Evolutionary conservation across 2,888 invertebrate genomes (phyloP).

Genomic region (Eilema sororculum): DNA sequence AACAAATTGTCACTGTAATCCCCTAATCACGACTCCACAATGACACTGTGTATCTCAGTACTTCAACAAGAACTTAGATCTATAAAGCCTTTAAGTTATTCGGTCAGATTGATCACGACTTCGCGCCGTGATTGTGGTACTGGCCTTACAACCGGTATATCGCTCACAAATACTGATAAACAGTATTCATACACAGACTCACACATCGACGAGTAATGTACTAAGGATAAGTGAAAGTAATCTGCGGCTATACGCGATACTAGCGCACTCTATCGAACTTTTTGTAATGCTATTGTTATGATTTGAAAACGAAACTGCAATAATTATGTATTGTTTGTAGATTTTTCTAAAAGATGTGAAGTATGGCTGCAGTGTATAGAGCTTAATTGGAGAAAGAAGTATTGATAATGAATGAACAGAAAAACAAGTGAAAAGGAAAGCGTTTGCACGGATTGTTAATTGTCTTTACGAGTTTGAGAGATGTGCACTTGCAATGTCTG

Average conservation of each 20-base stretch:
- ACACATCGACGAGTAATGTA: constrained; percentile 32
- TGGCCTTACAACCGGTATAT: constrained; percentile 56
- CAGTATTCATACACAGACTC: constrained; percentile 10
- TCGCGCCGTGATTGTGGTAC: constrained; percentile 34
- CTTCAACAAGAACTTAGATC: constrained; percentile 28
- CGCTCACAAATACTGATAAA: constrained; percentile 62
- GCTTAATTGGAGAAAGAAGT: constrained; percentile 6
- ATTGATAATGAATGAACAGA: not conserved
- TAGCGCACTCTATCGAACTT: constrained; percentile 40
- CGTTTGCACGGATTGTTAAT: not conserved
- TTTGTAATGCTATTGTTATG: constrained; percentile 43
- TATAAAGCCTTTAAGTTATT: constrained; percentile 42
- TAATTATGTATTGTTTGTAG: constrained; percentile 36
- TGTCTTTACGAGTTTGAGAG: not conserved
- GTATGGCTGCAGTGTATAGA: constrained; percentile 2
- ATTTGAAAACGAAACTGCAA: constrained; percentile 44
- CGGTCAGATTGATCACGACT: constrained; percentile 48
- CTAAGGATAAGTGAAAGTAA: constrained; percentile 57
- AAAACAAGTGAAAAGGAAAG: not conserved
- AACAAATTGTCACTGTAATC: constrained; percentile 13
- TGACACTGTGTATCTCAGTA: constrained; percentile 27
- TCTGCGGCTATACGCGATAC: constrained; percentile 45
- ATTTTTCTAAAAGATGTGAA: constrained; percentile 32
- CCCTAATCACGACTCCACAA: constrained; percentile 18
- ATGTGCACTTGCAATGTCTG: not conserved